A percentile compares a stretch with the other conserved stretches of the same genome.
Conservation (phyloP, 2,888 invertebrate species). For the Hypsopygia costalis region DNA sequence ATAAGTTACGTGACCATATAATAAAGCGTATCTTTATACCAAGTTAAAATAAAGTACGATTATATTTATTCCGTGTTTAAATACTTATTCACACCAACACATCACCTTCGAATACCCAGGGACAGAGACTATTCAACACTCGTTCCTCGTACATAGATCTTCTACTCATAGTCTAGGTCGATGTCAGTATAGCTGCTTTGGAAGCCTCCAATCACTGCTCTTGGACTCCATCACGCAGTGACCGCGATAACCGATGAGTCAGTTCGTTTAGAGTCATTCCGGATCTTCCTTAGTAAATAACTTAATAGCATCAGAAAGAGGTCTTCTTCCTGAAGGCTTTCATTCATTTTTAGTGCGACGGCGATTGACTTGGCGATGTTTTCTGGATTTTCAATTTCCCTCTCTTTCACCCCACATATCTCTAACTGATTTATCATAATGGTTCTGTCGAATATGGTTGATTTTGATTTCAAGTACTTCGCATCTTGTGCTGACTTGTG, state of each 20-base stretch:
- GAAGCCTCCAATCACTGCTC: slow-evolving; percentile 4
- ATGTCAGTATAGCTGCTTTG: not conserved
- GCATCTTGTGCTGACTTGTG: slow-evolving; percentile 2
- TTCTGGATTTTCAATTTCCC: not conserved
- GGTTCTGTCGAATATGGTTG: slow-evolving; percentile 3
- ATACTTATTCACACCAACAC: too few relatives aligned
- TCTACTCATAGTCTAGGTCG: not conserved
- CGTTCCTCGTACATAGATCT: slow-evolving; percentile 5
- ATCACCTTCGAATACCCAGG: too few relatives aligned
- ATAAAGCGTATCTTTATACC: too few relatives aligned
- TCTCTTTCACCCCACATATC: slow-evolving; percentile 9
- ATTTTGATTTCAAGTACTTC: slow-evolving; percentile 7
- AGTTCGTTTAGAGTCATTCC: not conserved
- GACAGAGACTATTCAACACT: too few relatives aligned
- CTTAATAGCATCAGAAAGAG: too few relatives aligned
- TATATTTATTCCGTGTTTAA: too few relatives aligned
- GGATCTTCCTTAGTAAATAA: too few relatives aligned
- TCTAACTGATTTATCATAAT: slow-evolving; percentile 1
- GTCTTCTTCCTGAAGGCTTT: not conserved
- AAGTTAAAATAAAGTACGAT: too few relatives aligned
- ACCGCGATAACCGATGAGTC: not conserved
- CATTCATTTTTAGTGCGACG: not conserved
- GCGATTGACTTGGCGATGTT: not conserved
- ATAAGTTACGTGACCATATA: too few relatives aligned
- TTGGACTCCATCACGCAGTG: slow-evolving; percentile 1